Evolutionary conservation across 2,113 vertebrate genomes (phyloP), one percentile per base, ranked within the genome.

Genomic region (Heterochromis multidens): DNA sequence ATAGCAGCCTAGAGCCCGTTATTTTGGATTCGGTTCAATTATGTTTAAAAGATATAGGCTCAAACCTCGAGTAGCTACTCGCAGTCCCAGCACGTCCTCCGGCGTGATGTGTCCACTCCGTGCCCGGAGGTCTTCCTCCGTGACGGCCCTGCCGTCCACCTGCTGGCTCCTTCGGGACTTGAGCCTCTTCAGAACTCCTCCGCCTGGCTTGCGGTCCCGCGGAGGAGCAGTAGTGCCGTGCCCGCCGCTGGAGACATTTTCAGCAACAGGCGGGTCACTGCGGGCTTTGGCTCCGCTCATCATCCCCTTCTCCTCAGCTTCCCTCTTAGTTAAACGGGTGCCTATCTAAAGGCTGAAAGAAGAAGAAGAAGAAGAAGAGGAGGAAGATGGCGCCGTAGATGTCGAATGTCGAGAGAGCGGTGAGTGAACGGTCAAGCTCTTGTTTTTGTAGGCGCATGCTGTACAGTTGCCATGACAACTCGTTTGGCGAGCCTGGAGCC

Each of bases 21-120:
- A 17, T 16, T 13, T 6, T n/a, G n/a, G n/a, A n/a, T n/a, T n/a
- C 3, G 19, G 19, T n/a, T 54, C 21, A n/a, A n/a, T n/a, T n/a
- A 46, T 52, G 27, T 31, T 74, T 74, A 43, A 74, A 31, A 21
- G 43, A 21, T 23, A 35, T 27, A 31, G 52, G 37, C 31, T 40
- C 91, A 80, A 83, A 97, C 97, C 96, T 93, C 97, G 95, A 21
- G 97, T 97, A 67, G 97, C 97, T 88, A 95, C 95, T 85, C 95
- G 89, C 87, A 98, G 96, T 87, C 96, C 97, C 54, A 98, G 87
- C 93, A 97, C 97, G 85, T 97, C 97, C 87, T 97, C 97, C n/a
- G 97, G 96, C 58, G 96, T 95, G 89, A 97, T 96, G 88, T 94
- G 83, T 46, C 89, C 91, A 56, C 93, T 95, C 87, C 96, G 95